Evolutionary conservation across 2,797 vertebrate species (phyloP).

Genomic region (Neopelma chrysocephalum): DNA sequence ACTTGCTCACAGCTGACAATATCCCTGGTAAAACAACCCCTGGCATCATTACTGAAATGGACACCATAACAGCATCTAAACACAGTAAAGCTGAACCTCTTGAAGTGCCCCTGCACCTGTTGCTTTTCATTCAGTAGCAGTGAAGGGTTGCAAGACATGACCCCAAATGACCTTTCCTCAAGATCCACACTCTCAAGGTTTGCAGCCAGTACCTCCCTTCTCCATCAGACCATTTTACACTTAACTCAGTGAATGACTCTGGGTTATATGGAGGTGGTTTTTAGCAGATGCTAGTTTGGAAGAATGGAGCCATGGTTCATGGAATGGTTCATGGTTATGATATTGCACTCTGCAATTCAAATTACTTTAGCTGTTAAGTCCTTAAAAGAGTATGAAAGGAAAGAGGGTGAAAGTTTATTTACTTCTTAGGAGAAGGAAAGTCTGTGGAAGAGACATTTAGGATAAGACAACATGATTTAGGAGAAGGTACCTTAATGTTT

Average conservation of each 20-base stretch:
- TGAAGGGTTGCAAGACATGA: not conserved
- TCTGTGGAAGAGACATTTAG: not conserved
- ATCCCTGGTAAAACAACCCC: not conserved
- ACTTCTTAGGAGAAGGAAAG: not conserved
- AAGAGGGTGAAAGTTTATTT: not conserved
- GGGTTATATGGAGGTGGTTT: not conserved
- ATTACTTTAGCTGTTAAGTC: not conserved
- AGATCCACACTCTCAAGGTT: not conserved
- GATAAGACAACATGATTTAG: not conserved
- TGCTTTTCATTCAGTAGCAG: not conserved
- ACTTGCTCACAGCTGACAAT: not conserved
- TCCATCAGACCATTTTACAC: not conserved
- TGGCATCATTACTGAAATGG: not conserved
- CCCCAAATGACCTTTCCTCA: not conserved
- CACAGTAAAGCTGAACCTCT: not conserved
- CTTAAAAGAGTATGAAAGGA: not conserved
- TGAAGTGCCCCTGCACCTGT: not conserved
- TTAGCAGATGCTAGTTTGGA: not conserved
- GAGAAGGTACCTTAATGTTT: not conserved
- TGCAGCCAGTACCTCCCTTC: not conserved
- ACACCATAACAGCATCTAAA: not conserved
- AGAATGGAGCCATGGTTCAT: not conserved
- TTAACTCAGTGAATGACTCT: not conserved
- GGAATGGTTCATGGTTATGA: not conserved
- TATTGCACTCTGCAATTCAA: not conserved